Percentiles rank a stretch among this genome's conserved stretches.
phyloP scores from a whole-genome alignment of 2,797 vertebrate species.

The Allobates femoralis region DNA sequence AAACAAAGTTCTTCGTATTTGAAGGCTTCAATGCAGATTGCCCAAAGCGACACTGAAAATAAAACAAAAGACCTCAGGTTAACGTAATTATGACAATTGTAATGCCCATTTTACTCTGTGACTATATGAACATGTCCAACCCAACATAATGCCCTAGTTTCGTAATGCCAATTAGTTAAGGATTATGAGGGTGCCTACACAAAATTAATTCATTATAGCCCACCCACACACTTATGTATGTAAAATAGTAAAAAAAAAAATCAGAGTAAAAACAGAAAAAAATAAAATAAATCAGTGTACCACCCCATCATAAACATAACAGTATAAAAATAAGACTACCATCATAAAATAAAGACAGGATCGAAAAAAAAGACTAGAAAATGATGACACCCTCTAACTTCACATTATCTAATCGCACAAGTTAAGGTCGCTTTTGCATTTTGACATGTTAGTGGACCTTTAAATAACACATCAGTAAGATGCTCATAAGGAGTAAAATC shows the following conservation, averaged over 20 bases:
- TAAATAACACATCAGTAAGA: neutral
- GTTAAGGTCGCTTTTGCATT: neutral
- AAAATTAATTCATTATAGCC: no score
- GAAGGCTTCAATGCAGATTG: conserved; percentile 91
- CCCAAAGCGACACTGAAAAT: conserved; percentile 85
- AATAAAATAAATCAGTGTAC: no score
- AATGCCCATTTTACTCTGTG: neutral
- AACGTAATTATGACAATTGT: neutral
- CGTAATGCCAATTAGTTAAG: no score
- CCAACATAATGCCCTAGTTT: neutral
- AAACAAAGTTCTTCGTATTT: conserved; percentile 88
- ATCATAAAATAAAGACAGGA: no score
- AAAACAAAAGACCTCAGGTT: conserved; percentile 52
- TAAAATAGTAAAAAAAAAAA: no score
- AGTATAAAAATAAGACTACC: no score
- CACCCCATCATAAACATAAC: no score
- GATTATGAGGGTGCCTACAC: no score
- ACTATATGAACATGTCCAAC: neutral
- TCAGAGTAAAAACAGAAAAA: no score
- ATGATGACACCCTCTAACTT: no score
- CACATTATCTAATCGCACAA: neutral
- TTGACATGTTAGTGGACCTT: neutral
- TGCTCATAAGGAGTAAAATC: neutral
- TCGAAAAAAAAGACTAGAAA: no score
- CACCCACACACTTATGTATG: no score